These are phyloP conservation scores for Sarcophaga bullata DNA, from an alignment of 1,140 invertebrate genomes.

Conservation along the genomic window DNA sequence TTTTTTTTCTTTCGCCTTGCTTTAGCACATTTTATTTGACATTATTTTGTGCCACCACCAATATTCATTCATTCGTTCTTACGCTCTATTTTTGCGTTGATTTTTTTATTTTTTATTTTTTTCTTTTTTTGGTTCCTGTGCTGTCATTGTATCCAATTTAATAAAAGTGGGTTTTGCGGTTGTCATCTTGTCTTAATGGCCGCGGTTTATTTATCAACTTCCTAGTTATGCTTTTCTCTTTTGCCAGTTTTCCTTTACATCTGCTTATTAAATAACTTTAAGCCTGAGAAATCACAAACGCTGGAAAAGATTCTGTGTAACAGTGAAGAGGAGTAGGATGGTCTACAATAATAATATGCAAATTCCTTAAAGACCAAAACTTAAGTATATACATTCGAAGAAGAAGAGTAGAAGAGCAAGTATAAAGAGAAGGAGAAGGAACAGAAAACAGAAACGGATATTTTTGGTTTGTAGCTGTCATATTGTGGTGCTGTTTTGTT, in stretches of 20 bases:
- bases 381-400: background rate
- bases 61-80: too few relatives aligned
- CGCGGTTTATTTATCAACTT: constrained; percentile 14
- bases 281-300: background rate
- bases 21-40: too few relatives aligned
- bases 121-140: background rate
- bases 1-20: too few relatives aligned
- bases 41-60: too few relatives aligned
- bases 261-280: background rate
- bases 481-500: background rate
- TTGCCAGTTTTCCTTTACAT: background rate
- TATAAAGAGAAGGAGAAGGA: too few relatives aligned
- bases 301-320: too few relatives aligned
- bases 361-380: background rate
- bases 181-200: constrained; percentile 12
- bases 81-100: too few relatives aligned
- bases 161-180: constrained; percentile 3
- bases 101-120: too few relatives aligned
- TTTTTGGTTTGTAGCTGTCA: constrained; percentile 9
- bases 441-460: background rate
- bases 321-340: background rate
- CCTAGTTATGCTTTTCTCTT: background rate
- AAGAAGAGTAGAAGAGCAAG: too few relatives aligned
- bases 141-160: background rate
- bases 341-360: background rate